Evolutionary conservation across 2,888 invertebrate species (phyloP).

Genomic region (Podotricha telesiphe): DNA sequence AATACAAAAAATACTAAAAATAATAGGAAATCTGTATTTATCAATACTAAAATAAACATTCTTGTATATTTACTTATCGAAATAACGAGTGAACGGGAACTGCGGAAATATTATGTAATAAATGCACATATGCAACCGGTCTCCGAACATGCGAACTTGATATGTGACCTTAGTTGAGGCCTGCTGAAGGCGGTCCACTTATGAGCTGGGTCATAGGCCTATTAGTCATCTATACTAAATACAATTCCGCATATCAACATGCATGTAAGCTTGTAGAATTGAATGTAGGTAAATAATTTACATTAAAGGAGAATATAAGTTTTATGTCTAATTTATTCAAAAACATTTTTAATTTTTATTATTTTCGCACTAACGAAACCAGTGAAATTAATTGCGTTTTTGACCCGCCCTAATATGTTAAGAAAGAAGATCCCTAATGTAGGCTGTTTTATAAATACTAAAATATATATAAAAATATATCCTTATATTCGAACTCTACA

Average conservation of each 20-base stretch:
- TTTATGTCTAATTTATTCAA: background rate
- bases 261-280: background rate
- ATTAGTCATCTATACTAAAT: constrained; percentile 53
- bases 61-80: constrained; percentile 28
- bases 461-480: too few relatives aligned
- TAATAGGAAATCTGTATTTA: background rate
- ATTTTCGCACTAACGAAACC: too few relatives aligned
- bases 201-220: constrained; percentile 55
- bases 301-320: background rate
- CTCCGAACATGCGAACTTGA: constrained; percentile 72
- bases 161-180: constrained; percentile 72
- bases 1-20: background rate
- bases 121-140: constrained; percentile 52
- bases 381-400: too few relatives aligned
- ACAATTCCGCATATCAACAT: constrained; percentile 27
- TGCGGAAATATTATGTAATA: constrained; percentile 48
- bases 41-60: background rate
- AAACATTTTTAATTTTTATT: background rate
- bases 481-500: too few relatives aligned
- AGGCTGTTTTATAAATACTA: too few relatives aligned
- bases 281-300: background rate
- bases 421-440: too few relatives aligned
- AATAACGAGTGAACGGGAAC: constrained; percentile 40
- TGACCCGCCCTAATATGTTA: too few relatives aligned
- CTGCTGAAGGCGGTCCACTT: constrained; percentile 57